Percentiles rank a stretch among this genome's conserved stretches.
phyloP scores from a whole-genome alignment of 2,888 invertebrate species.

The Microdon myrmicae region DNA sequence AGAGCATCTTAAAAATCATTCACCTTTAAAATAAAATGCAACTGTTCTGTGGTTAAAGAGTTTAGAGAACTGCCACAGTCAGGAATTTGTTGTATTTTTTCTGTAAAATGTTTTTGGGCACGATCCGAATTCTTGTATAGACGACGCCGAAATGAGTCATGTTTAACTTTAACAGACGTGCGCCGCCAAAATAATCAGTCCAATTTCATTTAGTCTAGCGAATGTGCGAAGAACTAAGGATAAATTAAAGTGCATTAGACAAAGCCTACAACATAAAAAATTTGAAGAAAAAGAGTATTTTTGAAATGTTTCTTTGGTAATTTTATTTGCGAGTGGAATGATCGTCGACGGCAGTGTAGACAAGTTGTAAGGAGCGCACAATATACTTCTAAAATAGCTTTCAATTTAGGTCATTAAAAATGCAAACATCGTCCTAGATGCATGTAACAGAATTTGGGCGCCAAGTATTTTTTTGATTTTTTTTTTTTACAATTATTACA shows the following conservation, averaged over 20 bases:
- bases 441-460: too few relatives aligned
- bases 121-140: constrained; percentile 23
- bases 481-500: too few relatives aligned
- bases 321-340: constrained; percentile 36
- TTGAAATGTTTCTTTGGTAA: constrained; percentile 7
- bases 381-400: constrained; percentile 30
- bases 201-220: constrained; percentile 40
- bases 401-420: constrained; percentile 47
- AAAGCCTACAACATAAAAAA: constrained; percentile 21
- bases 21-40: too few relatives aligned
- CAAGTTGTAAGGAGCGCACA: constrained; percentile 22
- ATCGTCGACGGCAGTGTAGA: constrained; percentile 19
- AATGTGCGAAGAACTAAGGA: constrained; percentile 47
- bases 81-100: constrained; percentile 17
- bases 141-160: constrained; percentile 37
- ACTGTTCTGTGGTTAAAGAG: constrained; percentile 1
- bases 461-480: too few relatives aligned
- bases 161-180: constrained; percentile 20
- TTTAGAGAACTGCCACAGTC: constrained; percentile 15
- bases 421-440: too few relatives aligned
- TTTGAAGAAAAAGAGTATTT: constrained; percentile 9
- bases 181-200: constrained; percentile 5
- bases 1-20: background rate
- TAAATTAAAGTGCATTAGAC: constrained; percentile 36
- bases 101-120: constrained; percentile 11